Conservation (phyloP, 2,797 vertebrate genomes). For the Antrozous pallidus region DNA sequence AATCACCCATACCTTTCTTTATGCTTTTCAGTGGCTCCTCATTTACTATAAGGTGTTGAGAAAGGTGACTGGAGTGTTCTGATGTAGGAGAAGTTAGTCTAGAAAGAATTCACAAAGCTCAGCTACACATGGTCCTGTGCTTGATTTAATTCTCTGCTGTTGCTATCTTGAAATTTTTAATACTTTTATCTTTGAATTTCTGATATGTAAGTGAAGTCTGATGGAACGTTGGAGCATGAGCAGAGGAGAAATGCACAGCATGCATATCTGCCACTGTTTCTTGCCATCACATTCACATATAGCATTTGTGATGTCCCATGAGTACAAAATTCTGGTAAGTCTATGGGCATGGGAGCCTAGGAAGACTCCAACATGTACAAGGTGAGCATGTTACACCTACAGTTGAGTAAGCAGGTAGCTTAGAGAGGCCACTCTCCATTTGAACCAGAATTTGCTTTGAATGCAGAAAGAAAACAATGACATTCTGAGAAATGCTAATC, state of each 20-base stretch:
- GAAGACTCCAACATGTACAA: background rate
- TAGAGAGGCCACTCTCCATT: background rate
- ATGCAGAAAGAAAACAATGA: background rate
- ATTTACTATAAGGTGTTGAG: background rate
- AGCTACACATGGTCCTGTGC: background rate
- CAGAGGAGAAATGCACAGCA: background rate
- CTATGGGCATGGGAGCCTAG: background rate
- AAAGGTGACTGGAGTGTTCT: background rate
- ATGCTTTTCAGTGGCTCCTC: background rate
- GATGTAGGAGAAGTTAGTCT: background rate
- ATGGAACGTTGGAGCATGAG: background rate
- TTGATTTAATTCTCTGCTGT: background rate
- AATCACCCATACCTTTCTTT: background rate
- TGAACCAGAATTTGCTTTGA: background rate
- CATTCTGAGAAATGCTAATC: background rate
- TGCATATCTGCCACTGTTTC: background rate
- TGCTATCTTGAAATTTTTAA: background rate
- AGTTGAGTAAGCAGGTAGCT: background rate
- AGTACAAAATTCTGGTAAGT: background rate
- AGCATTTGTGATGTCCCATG: background rate
- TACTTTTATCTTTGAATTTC: constrained; percentile 26
- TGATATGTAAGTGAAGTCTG: background rate
- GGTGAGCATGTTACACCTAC: background rate
- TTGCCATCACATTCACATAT: background rate
- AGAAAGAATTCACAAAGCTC: background rate